Conservation (phyloP, 2,113 vertebrate species). For the Anas platyrhynchos region DNA sequence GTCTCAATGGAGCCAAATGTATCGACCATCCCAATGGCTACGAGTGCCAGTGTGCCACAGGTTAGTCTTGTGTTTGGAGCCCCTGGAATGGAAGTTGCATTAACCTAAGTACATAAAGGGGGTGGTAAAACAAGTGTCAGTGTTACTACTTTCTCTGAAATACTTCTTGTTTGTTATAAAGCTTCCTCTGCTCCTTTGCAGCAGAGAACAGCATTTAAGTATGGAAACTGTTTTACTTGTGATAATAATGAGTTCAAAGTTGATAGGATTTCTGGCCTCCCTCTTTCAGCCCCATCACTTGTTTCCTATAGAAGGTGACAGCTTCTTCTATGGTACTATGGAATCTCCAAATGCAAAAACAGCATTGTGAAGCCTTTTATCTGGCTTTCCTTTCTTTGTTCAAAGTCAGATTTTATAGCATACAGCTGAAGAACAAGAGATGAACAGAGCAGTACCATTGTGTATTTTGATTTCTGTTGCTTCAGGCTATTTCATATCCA, state of each 20-base stretch:
- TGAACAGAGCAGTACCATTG: neutral
- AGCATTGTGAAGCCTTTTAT: neutral
- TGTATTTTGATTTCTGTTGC: neutral
- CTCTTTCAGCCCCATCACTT: neutral
- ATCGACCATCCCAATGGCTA: constrained; percentile 92
- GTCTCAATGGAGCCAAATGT: constrained; percentile 94
- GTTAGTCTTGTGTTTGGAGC: constrained; percentile 65
- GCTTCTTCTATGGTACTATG: neutral
- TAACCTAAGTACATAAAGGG: neutral
- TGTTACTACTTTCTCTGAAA: neutral
- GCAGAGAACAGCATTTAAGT: neutral
- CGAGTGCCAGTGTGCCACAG: constrained; percentile 94
- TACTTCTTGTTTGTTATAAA: neutral
- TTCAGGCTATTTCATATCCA: neutral
- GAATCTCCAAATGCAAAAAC: neutral
- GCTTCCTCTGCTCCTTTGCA: neutral
- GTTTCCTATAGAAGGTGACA: neutral
- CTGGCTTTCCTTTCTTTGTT: neutral
- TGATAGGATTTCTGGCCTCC: neutral
- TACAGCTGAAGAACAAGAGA: neutral
- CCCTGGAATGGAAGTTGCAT: rapidly evolving
- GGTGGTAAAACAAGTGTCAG: neutral
- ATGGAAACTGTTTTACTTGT: neutral
- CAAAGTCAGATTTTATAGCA: neutral
- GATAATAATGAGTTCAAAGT: neutral